A percentile compares a stretch with the other conserved stretches of the same genome.
Conservation (phyloP, 2,888 invertebrate species). For the Atethmia centrago region DNA sequence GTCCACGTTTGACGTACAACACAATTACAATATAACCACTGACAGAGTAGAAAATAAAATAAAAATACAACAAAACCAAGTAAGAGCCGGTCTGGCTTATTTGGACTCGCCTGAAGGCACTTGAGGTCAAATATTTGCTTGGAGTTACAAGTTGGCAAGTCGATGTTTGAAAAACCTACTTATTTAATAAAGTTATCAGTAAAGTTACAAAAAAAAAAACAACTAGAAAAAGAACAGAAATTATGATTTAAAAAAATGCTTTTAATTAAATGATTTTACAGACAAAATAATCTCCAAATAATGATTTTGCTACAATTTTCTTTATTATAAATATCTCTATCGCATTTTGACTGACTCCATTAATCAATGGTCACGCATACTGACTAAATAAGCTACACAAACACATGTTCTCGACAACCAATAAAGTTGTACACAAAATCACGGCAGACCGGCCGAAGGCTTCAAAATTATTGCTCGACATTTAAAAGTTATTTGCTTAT, state of each 20-base stretch:
- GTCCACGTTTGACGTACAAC: slow-evolving; percentile 89
- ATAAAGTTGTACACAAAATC: slow-evolving; percentile 67
- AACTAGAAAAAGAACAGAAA: not conserved
- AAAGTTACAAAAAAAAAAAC: slow-evolving; percentile 7
- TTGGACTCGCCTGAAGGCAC: slow-evolving; percentile 88
- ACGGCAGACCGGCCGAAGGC: slow-evolving; percentile 84
- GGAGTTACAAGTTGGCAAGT: slow-evolving; percentile 82
- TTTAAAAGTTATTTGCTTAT: slow-evolving; percentile 72
- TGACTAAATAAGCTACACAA: slow-evolving; percentile 48
- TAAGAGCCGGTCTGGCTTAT: slow-evolving; percentile 79
- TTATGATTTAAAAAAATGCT: not conserved
- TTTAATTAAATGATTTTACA: slow-evolving; percentile 7
- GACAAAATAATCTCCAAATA: slow-evolving; percentile 25
- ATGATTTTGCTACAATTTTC: slow-evolving; percentile 20
- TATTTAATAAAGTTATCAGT: slow-evolving; percentile 16
- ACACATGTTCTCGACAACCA: slow-evolving; percentile 62
- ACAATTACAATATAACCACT: slow-evolving; percentile 83
- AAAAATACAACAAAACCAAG: slow-evolving; percentile 67
- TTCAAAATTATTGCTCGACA: slow-evolving; percentile 84
- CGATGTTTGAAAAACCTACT: slow-evolving; percentile 58
- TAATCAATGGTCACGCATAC: slow-evolving; percentile 27
- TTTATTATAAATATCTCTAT: slow-evolving; percentile 22
- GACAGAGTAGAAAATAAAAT: slow-evolving; percentile 73
- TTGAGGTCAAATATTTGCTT: slow-evolving; percentile 84
- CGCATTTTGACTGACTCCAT: slow-evolving; percentile 21